These are phyloP conservation scores for Microplitis manilae DNA, from an alignment of 2,888 invertebrate genomes.

Conservation along the genomic window DNA sequence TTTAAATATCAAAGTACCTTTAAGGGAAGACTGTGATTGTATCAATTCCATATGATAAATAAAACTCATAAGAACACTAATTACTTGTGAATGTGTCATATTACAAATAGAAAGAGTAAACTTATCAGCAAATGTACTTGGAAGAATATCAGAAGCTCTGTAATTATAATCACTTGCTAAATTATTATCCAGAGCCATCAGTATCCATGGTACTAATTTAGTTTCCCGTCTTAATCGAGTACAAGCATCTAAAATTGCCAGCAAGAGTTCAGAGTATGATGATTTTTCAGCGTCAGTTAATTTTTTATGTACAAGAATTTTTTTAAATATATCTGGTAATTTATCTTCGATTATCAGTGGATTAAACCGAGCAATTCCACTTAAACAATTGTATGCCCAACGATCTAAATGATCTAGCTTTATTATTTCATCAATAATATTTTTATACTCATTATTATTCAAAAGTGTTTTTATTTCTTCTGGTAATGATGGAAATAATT, in stretches of 20 bases:
- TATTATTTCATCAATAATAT: constrained; percentile 55
- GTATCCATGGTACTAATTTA: constrained; percentile 61
- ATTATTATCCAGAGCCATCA: constrained; percentile 55
- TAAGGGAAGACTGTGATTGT: background rate
- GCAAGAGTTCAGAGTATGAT: constrained; percentile 53
- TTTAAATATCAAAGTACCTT: background rate
- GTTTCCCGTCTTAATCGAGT: constrained; percentile 61
- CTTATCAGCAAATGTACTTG: constrained; percentile 52
- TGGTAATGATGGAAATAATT: background rate
- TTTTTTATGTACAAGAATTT: constrained; percentile 52
- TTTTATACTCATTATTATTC: constrained; percentile 49
- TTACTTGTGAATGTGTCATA: constrained; percentile 56
- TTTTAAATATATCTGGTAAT: constrained; percentile 56
- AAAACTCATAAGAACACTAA: constrained; percentile 58
- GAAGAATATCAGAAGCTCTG: constrained; percentile 44
- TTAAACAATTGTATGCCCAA: constrained; percentile 56
- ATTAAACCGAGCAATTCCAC: constrained; percentile 59
- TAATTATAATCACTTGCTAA: constrained; percentile 1
- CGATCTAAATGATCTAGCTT: constrained; percentile 42
- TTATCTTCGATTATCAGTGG: constrained; percentile 62
- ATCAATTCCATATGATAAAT: constrained; percentile 58
- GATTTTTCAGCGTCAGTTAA: constrained; percentile 43
- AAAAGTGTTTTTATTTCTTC: background rate
- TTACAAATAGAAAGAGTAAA: constrained; percentile 51
- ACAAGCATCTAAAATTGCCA: constrained; percentile 57